Evolutionary conservation across 2,113 vertebrate species (phyloP), one percentile per base, ranked within the genome.

Genomic region (Oxyruncus cristatus): DNA sequence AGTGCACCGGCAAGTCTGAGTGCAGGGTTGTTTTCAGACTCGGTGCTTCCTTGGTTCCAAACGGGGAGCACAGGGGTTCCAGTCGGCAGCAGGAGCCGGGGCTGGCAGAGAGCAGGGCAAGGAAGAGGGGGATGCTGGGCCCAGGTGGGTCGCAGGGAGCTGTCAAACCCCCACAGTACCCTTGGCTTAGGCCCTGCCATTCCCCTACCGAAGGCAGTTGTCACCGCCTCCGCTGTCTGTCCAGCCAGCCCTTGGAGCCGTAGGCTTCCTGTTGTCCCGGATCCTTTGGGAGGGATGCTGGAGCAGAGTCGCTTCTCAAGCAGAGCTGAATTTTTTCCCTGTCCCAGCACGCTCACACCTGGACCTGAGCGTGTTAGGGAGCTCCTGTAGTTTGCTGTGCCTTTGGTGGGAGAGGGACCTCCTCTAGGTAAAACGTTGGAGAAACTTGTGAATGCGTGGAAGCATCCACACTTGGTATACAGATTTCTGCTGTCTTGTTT

Each of bases 61-160:
- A 7, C 2, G 0, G 5, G 58, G 39, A 80, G 63, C 72, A 32
- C 0, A 37, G 63, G 63, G 46, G 53, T 42, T n/a, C 0, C 16
- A 14, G 70, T 17, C 0, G 4, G 70, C 42, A 39, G 33, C 65
- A 32, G 56, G 49, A 42, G 87, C 72, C 21, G 59, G 53, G 14
- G 59, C 8, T 23, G 73, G 50, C 1, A 2, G 56, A 6, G 50
- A 58, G 50, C 59, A 74, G 55, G 46, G 49, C 11, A 47, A 44
- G 44, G 33, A n/a, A 19, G 3, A 33, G 35, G 50, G 30, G 26
- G 71, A 0, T 19, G 27, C 79, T n/a, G 42, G 63, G n/a, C 67
- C 23, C 42, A 10, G 58, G 11, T 16, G 6, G 12, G 21, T 80
- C 11, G 7, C 35, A 44, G 75, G 72, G 53, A 83, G 63, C 88